Evolutionary conservation across 2,888 invertebrate genomes (phyloP).

Genomic region (Drymonia ruficornis): DNA sequence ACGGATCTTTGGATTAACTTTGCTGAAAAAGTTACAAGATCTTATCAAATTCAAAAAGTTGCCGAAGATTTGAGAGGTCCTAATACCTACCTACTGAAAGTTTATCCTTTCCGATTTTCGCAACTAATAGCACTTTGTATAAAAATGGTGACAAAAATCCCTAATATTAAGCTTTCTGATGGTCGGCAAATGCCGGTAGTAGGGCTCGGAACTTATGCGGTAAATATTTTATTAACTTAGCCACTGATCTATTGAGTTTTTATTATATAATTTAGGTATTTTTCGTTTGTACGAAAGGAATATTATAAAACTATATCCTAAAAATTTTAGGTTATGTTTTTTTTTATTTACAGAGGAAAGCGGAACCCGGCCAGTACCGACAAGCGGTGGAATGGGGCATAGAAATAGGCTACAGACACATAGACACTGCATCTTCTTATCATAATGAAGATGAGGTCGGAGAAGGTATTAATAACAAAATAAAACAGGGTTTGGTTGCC

Average conservation of each 20-base stretch:
- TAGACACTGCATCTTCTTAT: slow-evolving; percentile 81
- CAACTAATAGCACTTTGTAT: background rate
- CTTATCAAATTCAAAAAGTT: too few relatives aligned
- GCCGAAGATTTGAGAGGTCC: too few relatives aligned
- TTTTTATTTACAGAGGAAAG: slow-evolving; percentile 55
- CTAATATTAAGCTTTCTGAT: slow-evolving; percentile 74
- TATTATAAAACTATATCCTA: too few relatives aligned
- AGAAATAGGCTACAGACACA: slow-evolving; percentile 79
- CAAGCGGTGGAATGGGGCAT: slow-evolving; percentile 80
- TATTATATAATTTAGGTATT: too few relatives aligned
- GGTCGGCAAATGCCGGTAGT: slow-evolving; percentile 86
- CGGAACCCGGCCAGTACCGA: slow-evolving; percentile 59
- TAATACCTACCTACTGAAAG: too few relatives aligned
- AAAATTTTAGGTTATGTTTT: background rate
- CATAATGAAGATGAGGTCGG: slow-evolving; percentile 81
- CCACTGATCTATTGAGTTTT: too few relatives aligned
- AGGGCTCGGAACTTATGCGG: slow-evolving; percentile 88
- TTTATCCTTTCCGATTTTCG: too few relatives aligned
- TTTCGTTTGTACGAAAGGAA: too few relatives aligned
- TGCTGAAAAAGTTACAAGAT: too few relatives aligned
- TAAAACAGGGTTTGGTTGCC: slow-evolving; percentile 72
- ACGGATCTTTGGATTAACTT: too few relatives aligned
- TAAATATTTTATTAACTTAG: slow-evolving; percentile 27
- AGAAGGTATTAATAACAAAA: slow-evolving; percentile 72
- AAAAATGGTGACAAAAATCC: slow-evolving; percentile 56